Evolutionary conservation across 53 echinoderm and acorn worm genomes (phyloP), one percentile per base, ranked within the genome.

Genomic region (Patiria pectinifera): DNA sequence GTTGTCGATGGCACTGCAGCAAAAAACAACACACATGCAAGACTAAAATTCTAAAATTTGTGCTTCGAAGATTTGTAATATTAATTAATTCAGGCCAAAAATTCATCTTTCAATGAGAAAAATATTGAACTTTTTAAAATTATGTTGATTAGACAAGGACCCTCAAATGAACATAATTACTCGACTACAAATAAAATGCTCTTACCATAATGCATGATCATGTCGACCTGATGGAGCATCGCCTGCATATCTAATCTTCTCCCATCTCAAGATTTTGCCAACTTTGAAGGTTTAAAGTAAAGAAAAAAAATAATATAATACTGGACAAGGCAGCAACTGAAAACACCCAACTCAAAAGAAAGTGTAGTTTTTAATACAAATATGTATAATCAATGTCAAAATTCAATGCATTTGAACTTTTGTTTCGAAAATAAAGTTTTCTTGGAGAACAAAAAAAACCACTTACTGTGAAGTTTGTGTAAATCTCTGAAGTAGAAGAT

Each of bases 161-260:
- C 53, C 53, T 53, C 6, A 53, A 53, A 53, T 53, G 53, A 53
- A 35, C 35, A 35, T 35, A 35, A 35, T 35, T 8, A 84, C 5
- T 44, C 26, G 15, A 43, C 25, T 71, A 69, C 26, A 44, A 45
- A 69, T 70, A 19, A 87, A 45, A 70, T 53, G 59, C 12, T 61
- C 88, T 94, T 76, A 94, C 96, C 96, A 96, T 69, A 96, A 82
- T 16, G 93, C 92, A 43, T 96, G 96, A 43, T 93, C 96, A 62
- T 94, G 86, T 49, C 96, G 92, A 13, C 94, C 94, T 6, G 91
- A 82, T 0, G 96, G 96, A 2, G 83, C 84, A 13, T 96, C 89
- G 47, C 96, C 96, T 35, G 82, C 82, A 61, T 93, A 93, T 23
- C 86, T 77, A 4, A 96, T 74, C 58, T 94, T 96, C 70, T 94